Percentiles rank a stretch among this genome's conserved stretches.
These are phyloP conservation scores for Leucophenga varia DNA, from an alignment of 1,140 invertebrate genomes.

Conservation along the genomic window DNA sequence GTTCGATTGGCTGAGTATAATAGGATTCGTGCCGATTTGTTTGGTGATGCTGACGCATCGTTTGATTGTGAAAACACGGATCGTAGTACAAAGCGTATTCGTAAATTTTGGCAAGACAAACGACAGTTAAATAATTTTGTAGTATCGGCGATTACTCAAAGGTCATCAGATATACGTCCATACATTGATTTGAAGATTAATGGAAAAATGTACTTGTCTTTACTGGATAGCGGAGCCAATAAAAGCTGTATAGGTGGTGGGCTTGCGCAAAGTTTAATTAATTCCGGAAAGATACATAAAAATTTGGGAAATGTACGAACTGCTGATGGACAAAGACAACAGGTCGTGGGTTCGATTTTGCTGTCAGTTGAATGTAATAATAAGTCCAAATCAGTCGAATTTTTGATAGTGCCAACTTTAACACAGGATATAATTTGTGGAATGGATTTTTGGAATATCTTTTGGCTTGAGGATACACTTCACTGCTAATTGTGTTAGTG, in stretches of 20 bases:
- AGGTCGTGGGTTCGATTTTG: not conserved
- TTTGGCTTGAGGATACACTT: too few species aligned
- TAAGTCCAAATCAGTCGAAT: not conserved
- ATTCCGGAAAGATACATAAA: not conserved
- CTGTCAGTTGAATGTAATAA: not conserved
- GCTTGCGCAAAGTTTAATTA: not conserved
- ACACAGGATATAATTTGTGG: too few species aligned
- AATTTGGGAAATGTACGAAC: not conserved
- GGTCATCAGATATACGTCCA: too few species aligned
- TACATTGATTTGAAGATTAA: too few species aligned
- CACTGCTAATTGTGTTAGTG: too few species aligned
- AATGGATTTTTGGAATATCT: too few species aligned
- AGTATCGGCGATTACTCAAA: too few species aligned
- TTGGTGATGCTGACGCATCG: too few species aligned
- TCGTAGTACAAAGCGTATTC: not conserved
- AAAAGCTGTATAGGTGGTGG: not conserved
- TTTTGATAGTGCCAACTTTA: too few species aligned
- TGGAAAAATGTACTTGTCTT: too few species aligned
- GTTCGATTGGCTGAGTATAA: not conserved
- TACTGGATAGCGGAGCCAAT: slow-evolving; percentile 2
- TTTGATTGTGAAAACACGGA: not conserved
- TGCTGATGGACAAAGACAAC: not conserved
- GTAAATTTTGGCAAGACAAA: not conserved
- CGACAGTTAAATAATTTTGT: too few species aligned
- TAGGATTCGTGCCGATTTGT: not conserved